Percentiles rank a stretch among this genome's conserved stretches.
Conservation (phyloP, 2,113 vertebrate species). For the Percopsis transmontana region DNA sequence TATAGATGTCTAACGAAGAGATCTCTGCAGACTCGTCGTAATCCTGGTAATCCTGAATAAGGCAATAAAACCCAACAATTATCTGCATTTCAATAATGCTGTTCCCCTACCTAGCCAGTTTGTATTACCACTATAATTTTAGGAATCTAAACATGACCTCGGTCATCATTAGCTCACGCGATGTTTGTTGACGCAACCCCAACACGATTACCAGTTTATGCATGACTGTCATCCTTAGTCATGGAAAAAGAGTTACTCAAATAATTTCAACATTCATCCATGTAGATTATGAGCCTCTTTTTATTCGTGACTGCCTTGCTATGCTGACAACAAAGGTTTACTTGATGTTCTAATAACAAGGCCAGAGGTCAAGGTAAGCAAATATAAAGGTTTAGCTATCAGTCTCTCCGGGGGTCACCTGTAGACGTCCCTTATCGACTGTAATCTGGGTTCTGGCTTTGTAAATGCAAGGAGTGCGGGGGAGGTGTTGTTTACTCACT, state of each 20-base stretch:
- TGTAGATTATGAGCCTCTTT: constrained; percentile 26
- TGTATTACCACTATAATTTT: constrained; percentile 48
- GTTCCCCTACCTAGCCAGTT: constrained; percentile 30
- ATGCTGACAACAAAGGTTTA: constrained; percentile 55
- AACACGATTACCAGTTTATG: constrained; percentile 51
- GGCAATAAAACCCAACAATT: constrained; percentile 57
- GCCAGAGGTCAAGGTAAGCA: constrained; percentile 57
- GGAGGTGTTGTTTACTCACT: too few relatives aligned
- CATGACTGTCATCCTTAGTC: constrained; percentile 41
- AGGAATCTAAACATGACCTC: constrained; percentile 38
- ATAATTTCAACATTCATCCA: constrained; percentile 14
- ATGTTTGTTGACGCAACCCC: constrained; percentile 19
- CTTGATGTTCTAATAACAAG: constrained; percentile 41
- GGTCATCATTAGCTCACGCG: constrained; percentile 36
- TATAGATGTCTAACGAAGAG: background rate
- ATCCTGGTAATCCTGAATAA: constrained; percentile 47
- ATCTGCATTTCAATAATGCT: constrained; percentile 29
- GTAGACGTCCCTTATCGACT: constrained; percentile 42
- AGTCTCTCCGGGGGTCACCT: constrained; percentile 22
- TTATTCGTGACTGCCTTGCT: constrained; percentile 12
- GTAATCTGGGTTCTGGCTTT: constrained; percentile 17
- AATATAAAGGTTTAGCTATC: constrained; percentile 35
- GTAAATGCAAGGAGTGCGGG: constrained; percentile 7
- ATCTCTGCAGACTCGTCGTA: constrained; percentile 1
- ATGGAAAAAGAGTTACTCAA: constrained; percentile 48